phyloP scores from a whole-genome alignment of 2,888 invertebrate genomes.

The Odontocolon sp. region DNA sequence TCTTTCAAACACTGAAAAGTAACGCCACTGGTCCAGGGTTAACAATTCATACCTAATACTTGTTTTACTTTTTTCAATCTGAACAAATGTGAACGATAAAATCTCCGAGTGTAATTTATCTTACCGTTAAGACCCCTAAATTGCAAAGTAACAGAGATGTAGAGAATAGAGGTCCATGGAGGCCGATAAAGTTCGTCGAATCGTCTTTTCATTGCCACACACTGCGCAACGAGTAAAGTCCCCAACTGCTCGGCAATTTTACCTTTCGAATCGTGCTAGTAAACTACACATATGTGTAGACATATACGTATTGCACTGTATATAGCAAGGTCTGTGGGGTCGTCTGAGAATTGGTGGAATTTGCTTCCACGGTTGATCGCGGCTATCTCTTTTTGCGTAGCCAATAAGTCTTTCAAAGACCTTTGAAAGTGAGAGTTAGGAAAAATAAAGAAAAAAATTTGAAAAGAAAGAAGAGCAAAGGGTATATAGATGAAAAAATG shows the following conservation, averaged over 20 bases:
- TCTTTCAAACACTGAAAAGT: no score
- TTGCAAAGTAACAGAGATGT: conserved; percentile 8
- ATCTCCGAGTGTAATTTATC: background rate
- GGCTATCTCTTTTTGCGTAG: background rate
- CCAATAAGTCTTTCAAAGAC: conserved; percentile 45
- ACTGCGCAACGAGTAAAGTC: conserved; percentile 11
- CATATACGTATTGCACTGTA: background rate
- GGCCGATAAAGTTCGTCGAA: conserved; percentile 51
- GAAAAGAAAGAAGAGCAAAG: background rate
- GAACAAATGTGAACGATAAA: background rate
- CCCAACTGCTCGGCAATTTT: conserved; percentile 7
- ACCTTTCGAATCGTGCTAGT: background rate
- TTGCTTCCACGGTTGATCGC: conserved; percentile 39
- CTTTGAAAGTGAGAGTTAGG: conserved; percentile 8
- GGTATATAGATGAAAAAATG: no score
- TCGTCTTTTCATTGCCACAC: conserved; percentile 49
- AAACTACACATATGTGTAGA: conserved; percentile 1
- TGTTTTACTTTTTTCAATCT: no score
- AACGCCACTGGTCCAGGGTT: no score
- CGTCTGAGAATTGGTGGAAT: conserved; percentile 35
- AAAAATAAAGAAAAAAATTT: background rate
- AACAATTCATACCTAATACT: no score
- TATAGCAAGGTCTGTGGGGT: background rate
- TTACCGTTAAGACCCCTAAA: conserved; percentile 14
- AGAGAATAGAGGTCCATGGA: conserved; percentile 39